These are phyloP conservation scores for Synanceia verrucosa DNA, from an alignment of 2,797 vertebrate genomes.

Conservation along the genomic window DNA sequence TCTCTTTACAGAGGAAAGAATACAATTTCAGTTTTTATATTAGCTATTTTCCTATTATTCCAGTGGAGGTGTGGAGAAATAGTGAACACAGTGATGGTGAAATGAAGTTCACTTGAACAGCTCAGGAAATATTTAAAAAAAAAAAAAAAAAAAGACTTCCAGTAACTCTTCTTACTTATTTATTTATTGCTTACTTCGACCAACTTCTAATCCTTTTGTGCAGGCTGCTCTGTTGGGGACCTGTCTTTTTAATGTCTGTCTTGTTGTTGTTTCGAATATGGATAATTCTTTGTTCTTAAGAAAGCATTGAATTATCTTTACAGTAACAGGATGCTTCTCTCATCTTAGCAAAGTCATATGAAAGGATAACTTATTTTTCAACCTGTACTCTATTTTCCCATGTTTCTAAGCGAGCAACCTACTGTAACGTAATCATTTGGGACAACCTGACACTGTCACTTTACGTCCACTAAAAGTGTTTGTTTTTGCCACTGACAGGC, in stretches of 20 bases:
- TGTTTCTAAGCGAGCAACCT: too few species aligned
- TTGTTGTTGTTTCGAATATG: neutral
- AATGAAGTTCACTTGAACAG: constrained; percentile 58
- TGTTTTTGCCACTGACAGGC: too few species aligned
- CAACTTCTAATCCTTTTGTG: constrained; percentile 10
- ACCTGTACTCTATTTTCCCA: too few species aligned
- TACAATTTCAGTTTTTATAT: constrained; percentile 78
- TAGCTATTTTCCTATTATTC: constrained; percentile 70
- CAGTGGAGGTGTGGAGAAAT: constrained; percentile 60
- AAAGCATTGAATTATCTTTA: neutral
- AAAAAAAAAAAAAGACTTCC: too few species aligned
- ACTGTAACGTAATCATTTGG: too few species aligned
- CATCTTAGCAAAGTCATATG: neutral
- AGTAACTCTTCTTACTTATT: constrained; percentile 37
- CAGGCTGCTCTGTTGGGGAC: neutral
- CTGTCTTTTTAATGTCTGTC: neutral
- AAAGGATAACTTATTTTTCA: too few species aligned
- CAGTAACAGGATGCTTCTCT: neutral
- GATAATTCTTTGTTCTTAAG: neutral
- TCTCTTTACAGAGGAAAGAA: constrained; percentile 78
- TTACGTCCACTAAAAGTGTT: too few species aligned
- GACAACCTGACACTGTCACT: too few species aligned
- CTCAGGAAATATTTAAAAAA: constrained; percentile 36
- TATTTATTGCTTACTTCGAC: constrained; percentile 7
- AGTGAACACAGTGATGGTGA: constrained; percentile 47